Percentiles rank a stretch among this genome's conserved stretches.
phyloP scores from a whole-genome alignment of 2,797 vertebrate genomes.

The Philypnodon macrostomus region DNA sequence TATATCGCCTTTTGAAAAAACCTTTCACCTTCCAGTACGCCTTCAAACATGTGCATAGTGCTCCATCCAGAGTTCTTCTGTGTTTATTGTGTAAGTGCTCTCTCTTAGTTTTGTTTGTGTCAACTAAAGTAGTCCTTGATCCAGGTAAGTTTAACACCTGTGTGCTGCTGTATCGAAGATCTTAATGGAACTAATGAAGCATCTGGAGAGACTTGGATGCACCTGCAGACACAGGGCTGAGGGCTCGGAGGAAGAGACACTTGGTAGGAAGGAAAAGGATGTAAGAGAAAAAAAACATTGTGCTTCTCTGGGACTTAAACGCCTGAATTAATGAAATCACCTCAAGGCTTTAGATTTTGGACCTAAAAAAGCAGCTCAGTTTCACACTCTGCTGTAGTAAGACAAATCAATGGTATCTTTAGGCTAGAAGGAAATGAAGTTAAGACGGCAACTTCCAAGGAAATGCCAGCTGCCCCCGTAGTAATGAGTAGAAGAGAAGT shows the following conservation, averaged over 20 bases:
- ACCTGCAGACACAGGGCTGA: conserved; percentile 42
- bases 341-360: conserved; percentile 27
- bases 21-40: too few species aligned
- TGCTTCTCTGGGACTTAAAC: conserved; percentile 21
- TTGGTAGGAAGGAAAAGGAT: conserved; percentile 28
- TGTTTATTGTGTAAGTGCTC: conserved; percentile 1
- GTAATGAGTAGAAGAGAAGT: not conserved
- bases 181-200: conserved; percentile 61
- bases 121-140: conserved; percentile 21
- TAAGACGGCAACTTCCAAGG: conserved; percentile 19
- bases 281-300: too few species aligned
- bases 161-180: conserved; percentile 31
- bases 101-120: conserved; percentile 1
- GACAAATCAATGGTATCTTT: conserved; percentile 43
- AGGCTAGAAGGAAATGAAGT: conserved; percentile 40
- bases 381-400: conserved; percentile 23
- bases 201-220: conserved; percentile 49
- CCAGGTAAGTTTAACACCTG: conserved; percentile 8
- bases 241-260: conserved; percentile 28
- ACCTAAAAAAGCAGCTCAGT: conserved; percentile 34
- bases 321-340: conserved; percentile 28
- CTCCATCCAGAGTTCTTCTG: not conserved
- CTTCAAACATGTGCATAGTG: too few species aligned
- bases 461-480: conserved; percentile 15
- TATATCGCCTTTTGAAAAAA: too few species aligned